phyloP scores from a whole-genome alignment of 2,113 vertebrate genomes.

The Lepus europaeus region DNA sequence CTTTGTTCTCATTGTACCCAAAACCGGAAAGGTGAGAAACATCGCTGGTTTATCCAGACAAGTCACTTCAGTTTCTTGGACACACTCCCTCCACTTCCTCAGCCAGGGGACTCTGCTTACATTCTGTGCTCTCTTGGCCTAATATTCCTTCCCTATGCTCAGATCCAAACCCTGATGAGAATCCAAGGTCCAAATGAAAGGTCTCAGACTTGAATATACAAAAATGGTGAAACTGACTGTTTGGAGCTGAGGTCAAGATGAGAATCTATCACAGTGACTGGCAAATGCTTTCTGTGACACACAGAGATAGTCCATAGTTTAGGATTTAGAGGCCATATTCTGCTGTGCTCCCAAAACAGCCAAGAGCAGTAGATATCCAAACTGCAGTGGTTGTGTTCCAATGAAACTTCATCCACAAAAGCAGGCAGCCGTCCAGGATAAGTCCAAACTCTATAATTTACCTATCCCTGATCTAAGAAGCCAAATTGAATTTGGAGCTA shows the following conservation, averaged over 20 bases:
- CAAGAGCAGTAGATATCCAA: not conserved
- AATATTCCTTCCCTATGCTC: not conserved
- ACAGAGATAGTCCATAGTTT: not conserved
- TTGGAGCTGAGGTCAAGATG: not conserved
- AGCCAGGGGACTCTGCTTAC: not conserved
- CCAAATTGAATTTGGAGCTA: not conserved
- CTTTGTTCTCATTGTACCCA: not conserved
- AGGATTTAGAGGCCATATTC: not conserved
- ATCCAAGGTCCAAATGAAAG: not conserved
- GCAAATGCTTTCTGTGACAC: not conserved
- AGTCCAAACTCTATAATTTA: not conserved
- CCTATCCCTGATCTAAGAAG: not conserved
- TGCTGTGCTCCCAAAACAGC: not conserved
- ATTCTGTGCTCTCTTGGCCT: not conserved
- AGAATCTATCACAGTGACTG: not conserved
- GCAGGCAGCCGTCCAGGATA: not conserved
- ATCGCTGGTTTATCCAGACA: not conserved
- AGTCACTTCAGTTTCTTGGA: not conserved
- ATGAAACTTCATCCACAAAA: slow-evolving; percentile 8
- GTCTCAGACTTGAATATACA: not conserved
- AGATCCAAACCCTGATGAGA: not conserved
- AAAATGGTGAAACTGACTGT: not conserved
- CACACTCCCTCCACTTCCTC: not conserved
- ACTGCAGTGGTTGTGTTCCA: not conserved
- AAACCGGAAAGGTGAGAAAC: not conserved